Evolutionary conservation across 2,113 vertebrate species (phyloP).

Genomic region (Cephalopterus ornatus): DNA sequence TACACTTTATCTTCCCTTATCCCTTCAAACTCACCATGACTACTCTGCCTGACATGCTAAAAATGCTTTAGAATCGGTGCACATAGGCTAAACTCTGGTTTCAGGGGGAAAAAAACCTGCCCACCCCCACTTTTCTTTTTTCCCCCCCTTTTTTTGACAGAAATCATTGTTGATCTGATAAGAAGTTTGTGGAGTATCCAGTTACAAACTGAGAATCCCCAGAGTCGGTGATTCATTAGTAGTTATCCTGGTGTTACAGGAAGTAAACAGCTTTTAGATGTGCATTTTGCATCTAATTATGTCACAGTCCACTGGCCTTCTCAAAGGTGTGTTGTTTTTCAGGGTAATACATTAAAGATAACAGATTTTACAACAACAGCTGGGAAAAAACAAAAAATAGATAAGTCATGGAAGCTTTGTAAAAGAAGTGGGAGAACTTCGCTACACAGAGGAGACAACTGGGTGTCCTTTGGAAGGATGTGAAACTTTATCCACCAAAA

Average conservation of each 20-base stretch:
- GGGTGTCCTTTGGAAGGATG: not conserved
- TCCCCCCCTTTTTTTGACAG: constrained; percentile 10
- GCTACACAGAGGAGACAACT: not conserved
- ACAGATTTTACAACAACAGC: constrained; percentile 64
- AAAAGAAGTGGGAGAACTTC: not conserved
- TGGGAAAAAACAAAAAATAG: constrained; percentile 30
- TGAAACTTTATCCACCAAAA: constrained; percentile 20
- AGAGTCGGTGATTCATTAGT: constrained; percentile 49
- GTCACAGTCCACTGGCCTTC: constrained; percentile 49
- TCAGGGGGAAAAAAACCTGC: constrained; percentile 1
- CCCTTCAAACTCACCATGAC: constrained; percentile 69
- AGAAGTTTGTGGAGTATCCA: constrained; percentile 63
- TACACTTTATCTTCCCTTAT: constrained; percentile 74
- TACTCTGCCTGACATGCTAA: constrained; percentile 63
- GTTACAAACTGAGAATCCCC: constrained; percentile 60
- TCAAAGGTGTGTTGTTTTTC: constrained; percentile 65
- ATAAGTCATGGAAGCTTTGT: not conserved
- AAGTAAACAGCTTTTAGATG: constrained; percentile 64
- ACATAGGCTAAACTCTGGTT: constrained; percentile 46
- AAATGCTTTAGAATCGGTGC: constrained; percentile 58
- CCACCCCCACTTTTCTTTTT: not conserved
- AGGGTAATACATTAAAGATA: constrained; percentile 66
- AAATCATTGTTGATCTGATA: constrained; percentile 72
- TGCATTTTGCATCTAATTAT: constrained; percentile 57
- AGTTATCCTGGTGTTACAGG: constrained; percentile 69